Percentiles rank a stretch among this genome's conserved stretches.
These are phyloP conservation scores for Stictocephala bisonia DNA, from an alignment of 2,888 invertebrate species.

Conservation along the genomic window DNA sequence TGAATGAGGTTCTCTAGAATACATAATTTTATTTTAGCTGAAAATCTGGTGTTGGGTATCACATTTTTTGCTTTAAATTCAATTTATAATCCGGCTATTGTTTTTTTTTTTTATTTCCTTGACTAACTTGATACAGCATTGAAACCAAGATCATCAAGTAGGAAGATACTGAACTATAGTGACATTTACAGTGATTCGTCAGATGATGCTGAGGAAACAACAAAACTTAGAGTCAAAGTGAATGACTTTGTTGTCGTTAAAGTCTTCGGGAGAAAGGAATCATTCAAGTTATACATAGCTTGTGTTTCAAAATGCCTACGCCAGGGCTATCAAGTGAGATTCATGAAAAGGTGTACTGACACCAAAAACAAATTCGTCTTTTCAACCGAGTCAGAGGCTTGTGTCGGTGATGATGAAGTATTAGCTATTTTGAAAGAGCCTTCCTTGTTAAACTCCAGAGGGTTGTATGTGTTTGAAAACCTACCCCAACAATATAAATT, in stretches of 20 bases:
- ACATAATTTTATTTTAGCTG: too few relatives aligned
- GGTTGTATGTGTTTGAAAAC: conserved; percentile 26
- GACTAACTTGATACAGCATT: conserved; percentile 18
- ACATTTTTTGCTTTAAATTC: conserved; percentile 10
- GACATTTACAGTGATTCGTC: not conserved
- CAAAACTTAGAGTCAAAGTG: conserved; percentile 18
- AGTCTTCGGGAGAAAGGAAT: conserved; percentile 20
- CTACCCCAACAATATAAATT: conserved; percentile 27
- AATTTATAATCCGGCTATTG: conserved; percentile 1
- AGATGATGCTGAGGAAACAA: conserved; percentile 21
- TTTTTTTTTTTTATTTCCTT: conserved; percentile 27
- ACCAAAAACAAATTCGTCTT: conserved; percentile 22
- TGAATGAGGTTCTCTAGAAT: too few relatives aligned
- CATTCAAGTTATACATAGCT: conserved; percentile 23
- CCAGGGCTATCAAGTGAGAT: conserved; percentile 2
- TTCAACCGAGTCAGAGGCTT: conserved; percentile 29
- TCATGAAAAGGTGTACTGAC: conserved; percentile 31
- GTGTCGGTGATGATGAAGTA: conserved; percentile 23
- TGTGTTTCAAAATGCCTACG: conserved; percentile 12
- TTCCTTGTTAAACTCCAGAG: conserved; percentile 33
- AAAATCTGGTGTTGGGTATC: conserved; percentile 11
- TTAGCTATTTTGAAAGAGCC: conserved; percentile 21
- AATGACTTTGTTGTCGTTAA: conserved; percentile 33
- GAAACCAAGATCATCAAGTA: conserved; percentile 4
- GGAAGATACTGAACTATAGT: not conserved